Evolutionary conservation across 2,113 vertebrate species (phyloP), one percentile per base, ranked within the genome.

Genomic region (Leucosticte australis): DNA sequence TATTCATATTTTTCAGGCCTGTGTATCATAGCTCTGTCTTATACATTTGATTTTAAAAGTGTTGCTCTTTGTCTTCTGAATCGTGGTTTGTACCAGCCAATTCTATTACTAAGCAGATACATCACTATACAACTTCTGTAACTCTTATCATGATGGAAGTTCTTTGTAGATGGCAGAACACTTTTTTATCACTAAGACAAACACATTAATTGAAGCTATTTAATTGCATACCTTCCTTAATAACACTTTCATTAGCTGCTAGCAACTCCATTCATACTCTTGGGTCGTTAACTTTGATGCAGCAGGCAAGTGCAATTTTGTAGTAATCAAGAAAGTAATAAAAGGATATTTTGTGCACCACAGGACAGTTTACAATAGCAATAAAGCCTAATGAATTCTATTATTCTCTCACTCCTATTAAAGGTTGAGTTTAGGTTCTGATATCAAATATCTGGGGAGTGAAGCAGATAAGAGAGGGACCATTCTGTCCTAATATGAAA

Each of bases 281-380:
- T 78, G 73, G 64, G 28, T 87, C 81, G 52, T 96, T 94, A 96
- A 81, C 60, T 92, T 91, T 89, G 50, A 59, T 75, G 73, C 77
- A 89, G 59, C 20, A 67, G 67, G 28, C 59, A 87, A 89, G 21
- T 30, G 37, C 56, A 89, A 89, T 92, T 84, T 91, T 87, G 8
- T 87, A 87, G 69, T 67, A 89, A 92, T 81, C 46, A 74, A 70
- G 80, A 77, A 78, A 70, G 55, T 46, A 84, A 84, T 89, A 70
- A 92, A 79, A 70, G 23, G 27, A 37, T 44, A 50, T 33, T 75
- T 78, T 68, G 17, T 52, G 35, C 30, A 83, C 55, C 30, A 46
- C 33, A 77, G 80, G 62, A 55, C 44, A 91, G 67, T 64, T 96
- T 78, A 56, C 28, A 59, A 31, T 9, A 59, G 7, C 52, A 89